phyloP scores from a whole-genome alignment of 2,113 vertebrate species.

The Tychaedon coryphoeus region DNA sequence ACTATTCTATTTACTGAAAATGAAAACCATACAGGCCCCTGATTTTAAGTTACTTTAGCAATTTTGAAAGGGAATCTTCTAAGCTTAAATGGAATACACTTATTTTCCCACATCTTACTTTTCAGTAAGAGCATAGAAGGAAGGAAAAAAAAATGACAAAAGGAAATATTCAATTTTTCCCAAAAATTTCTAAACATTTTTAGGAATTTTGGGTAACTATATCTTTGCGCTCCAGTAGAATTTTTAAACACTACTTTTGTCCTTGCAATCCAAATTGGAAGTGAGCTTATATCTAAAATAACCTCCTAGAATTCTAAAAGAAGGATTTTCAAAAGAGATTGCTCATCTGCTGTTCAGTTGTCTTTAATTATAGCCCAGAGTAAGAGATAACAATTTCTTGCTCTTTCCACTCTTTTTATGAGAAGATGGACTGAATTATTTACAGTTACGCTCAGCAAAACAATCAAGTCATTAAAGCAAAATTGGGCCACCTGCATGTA shows the following conservation, averaged over 20 bases:
- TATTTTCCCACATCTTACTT: neutral
- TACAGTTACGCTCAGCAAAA: neutral
- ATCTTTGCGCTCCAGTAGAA: neutral
- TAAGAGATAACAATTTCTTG: neutral
- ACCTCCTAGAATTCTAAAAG: neutral
- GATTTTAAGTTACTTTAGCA: neutral
- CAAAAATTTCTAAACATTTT: neutral
- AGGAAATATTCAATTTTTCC: fast-evolving
- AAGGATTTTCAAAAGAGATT: neutral
- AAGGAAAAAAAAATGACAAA: neutral
- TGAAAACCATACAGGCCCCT: neutral
- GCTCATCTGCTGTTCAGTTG: neutral
- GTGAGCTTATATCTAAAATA: neutral
- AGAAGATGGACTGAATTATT: neutral
- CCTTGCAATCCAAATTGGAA: neutral
- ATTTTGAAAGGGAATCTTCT: neutral
- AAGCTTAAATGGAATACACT: neutral
- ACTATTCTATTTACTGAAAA: neutral
- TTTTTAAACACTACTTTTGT: neutral
- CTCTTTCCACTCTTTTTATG: neutral
- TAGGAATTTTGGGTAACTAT: neutral
- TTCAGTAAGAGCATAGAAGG: neutral
- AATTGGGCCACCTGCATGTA: neutral
- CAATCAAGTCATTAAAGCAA: neutral
- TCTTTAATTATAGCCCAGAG: neutral